These are phyloP conservation scores for Peromyscus eremicus DNA, from an alignment of 2,797 vertebrate genomes.

Conservation along the genomic window DNA sequence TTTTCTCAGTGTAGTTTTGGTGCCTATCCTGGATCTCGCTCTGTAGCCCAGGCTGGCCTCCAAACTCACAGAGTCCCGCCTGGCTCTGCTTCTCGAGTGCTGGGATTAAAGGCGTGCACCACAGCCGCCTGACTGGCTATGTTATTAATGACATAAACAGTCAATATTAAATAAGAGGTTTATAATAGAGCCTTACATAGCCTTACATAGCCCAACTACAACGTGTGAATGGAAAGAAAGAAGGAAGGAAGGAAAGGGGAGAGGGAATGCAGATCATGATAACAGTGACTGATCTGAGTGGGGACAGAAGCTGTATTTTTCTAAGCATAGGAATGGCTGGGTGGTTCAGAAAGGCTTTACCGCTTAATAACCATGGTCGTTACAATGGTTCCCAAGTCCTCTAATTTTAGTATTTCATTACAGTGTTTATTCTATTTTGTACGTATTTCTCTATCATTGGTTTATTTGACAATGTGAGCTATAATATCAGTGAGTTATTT, in stretches of 20 bases:
- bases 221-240: background rate
- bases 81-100: too few relatives aligned
- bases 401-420: background rate
- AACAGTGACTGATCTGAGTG: background rate
- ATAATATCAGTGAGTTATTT: background rate
- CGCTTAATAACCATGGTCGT: background rate
- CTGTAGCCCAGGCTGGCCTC: too few relatives aligned
- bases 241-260: too few relatives aligned
- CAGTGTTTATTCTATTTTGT: background rate
- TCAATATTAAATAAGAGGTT: background rate
- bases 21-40: too few relatives aligned
- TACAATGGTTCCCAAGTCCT: background rate
- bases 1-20: too few relatives aligned
- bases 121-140: background rate
- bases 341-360: background rate
- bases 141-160: background rate
- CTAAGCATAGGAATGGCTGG: background rate
- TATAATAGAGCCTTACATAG: background rate
- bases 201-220: background rate
- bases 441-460: background rate
- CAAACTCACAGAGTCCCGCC: too few relatives aligned
- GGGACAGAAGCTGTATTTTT: background rate
- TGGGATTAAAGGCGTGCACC: too few relatives aligned
- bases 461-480: background rate
- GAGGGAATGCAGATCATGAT: background rate